These are phyloP conservation scores for Anguilla anguilla DNA, from an alignment of 2,797 vertebrate species.

Conservation along the genomic window DNA sequence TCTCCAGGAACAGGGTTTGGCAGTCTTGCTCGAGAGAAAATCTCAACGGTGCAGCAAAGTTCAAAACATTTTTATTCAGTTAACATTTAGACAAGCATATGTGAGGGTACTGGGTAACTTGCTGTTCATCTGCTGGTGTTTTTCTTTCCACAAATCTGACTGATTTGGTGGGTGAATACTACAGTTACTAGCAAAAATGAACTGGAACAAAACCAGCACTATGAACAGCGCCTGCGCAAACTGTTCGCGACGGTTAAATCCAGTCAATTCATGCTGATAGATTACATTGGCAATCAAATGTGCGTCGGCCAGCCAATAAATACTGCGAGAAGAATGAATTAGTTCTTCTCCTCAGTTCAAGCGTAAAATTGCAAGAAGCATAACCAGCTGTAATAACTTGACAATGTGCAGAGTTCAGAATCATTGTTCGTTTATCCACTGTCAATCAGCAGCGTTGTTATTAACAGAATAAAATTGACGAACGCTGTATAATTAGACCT, in stretches of 20 bases:
- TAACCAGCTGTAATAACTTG: neutral
- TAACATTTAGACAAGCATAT: no score
- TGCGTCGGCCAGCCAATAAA: neutral
- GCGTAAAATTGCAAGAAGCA: neutral
- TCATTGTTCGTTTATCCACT: neutral
- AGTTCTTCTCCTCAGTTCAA: neutral
- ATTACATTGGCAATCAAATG: neutral
- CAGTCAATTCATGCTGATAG: neutral
- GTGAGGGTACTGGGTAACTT: no score
- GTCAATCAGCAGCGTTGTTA: neutral
- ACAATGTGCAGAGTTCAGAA: neutral
- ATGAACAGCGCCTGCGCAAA: neutral
- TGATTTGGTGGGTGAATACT: no score
- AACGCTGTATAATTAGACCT: neutral
- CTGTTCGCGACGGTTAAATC: neutral
- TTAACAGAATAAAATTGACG: neutral
- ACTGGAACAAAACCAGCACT: no score
- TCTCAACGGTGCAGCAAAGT: no score
- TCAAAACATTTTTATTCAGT: no score
- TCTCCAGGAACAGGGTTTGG: no score
- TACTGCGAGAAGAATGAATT: neutral
- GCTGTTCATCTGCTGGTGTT: no score
- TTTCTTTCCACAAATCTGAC: no score
- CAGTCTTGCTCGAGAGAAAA: no score
- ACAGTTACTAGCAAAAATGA: no score